These are phyloP conservation scores for Penaeus vannamei DNA, from an alignment of 1,140 invertebrate genomes.

Conservation along the genomic window DNA sequence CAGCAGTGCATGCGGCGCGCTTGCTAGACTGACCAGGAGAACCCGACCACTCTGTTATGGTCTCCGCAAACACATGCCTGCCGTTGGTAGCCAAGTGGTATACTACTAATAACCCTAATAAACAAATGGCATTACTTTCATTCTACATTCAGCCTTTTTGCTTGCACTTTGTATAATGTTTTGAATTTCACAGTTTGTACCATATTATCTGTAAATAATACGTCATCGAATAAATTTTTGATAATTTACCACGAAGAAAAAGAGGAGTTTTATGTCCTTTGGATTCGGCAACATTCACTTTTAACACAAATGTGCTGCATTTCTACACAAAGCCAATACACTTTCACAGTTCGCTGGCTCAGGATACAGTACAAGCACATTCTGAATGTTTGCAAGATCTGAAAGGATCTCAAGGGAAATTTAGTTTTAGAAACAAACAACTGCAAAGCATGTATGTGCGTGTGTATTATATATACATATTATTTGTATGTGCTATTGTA, in stretches of 20 bases:
- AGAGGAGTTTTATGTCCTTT: constrained; percentile 1
- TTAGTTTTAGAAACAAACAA: not conserved
- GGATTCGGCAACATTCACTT: not conserved
- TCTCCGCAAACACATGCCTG: constrained; percentile 48
- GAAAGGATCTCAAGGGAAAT: not conserved
- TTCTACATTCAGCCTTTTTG: constrained; percentile 66
- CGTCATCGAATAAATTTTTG: constrained; percentile 73
- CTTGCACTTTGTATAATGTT: constrained; percentile 68
- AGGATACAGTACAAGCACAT: constrained; percentile 1
- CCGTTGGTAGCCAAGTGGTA: constrained; percentile 41
- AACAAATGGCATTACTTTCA: constrained; percentile 59
- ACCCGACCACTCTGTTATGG: not conserved
- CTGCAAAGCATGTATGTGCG: not conserved
- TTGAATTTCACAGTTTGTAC: constrained; percentile 72
- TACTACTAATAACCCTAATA: constrained; percentile 47
- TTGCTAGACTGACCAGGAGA: too few relatives aligned
- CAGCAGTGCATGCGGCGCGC: too few relatives aligned
- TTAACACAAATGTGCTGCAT: too few relatives aligned
- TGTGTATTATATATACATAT: constrained; percentile 10
- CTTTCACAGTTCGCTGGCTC: constrained; percentile 16
- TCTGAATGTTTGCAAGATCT: constrained; percentile 6
- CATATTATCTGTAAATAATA: constrained; percentile 73
- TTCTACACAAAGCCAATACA: too few relatives aligned
- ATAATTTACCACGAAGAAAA: constrained; percentile 72
- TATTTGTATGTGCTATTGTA: constrained; percentile 8